Evolutionary conservation across 2,797 vertebrate genomes (phyloP), one percentile per base, ranked within the genome.

Genomic region (Cossypha polioptera): DNA sequence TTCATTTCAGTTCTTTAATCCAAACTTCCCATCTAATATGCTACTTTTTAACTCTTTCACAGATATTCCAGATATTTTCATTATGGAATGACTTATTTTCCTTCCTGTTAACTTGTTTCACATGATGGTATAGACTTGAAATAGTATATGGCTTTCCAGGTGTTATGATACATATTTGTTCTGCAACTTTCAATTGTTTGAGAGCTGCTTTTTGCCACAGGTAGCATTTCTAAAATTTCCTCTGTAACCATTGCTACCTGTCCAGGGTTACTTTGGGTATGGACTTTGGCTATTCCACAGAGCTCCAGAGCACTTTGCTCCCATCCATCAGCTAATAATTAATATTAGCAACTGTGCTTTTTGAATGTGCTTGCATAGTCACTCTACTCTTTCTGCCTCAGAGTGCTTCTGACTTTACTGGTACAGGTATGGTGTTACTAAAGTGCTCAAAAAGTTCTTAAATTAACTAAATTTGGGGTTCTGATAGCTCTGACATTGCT

Each of bases 301-400:
- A 62, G 83, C 35, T 86, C 42, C 35, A 54, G 57, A 80, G 87
- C 28, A 86, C 90, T 95, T 95, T 95, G 88, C 35, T 81, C 86
- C 47, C 21, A 51, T 72, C 24, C 10, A 10, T 5, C 3, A 63
- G 19, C 43, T 84, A 83, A 89, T 86, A 62, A 95, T 92, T 89
- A 91, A 86, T 58, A 15, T 55, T 61, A 88, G 79, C 55, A 68
- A 16, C 22, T 26, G 20, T 6, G 2, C 35, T 68, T 91, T 68
- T 63, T 55, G 16, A 74, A 57, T 47, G 22, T 75, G n/a, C 18
- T 61, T 72, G 24, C 6, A 80, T 17, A 21, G 19, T 71, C 4
- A 5, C 7, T 13, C 40, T 59, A 13, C 26, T 65, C n/a, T 65
- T 74, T 26, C 17, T 36, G 25, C 48, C 53, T 93, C 38, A 51